Base-by-base conservation (phyloP, 2,113 vertebrate genomes). In the Petaurus breviceps region DNA sequence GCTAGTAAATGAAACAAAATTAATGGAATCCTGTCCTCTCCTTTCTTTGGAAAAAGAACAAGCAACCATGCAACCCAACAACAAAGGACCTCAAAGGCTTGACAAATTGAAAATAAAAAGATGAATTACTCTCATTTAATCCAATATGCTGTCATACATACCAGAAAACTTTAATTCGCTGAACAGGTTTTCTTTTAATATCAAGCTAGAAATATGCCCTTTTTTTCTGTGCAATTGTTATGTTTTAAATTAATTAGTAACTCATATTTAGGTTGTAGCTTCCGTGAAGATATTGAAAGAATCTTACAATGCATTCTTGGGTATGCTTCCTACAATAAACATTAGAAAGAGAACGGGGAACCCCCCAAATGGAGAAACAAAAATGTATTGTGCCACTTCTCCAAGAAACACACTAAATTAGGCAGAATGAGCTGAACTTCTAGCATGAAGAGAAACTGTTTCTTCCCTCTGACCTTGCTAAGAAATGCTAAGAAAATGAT, bases 211-310 rank as follows among this genome's bases (percentile, higher is more conserved):
- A 84, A 84, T n/a, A 7, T 55, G 95, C 9, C n/a, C n/a, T 61
- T 31, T 90, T 92, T 37, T 68, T 77, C 94, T 93, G 92, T 92
- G 89, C 91, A 97, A 95, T 89, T 96, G 95, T 93, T 96, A 92
- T 96, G 95, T 96, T 96, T 96, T 94, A 95, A 93, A 94, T 95
- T 98, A 97, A 98, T 97, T 96, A 97, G 93, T 93, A 96, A 52
- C 92, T 97, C 51, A 6, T 92, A 93, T 93, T 92, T 97, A 96
- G 91, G 84, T 28, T n/a, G 37, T 92, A 93, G 16, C 61, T 95
- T 96, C 93, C 96, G 94, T 96, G 93, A 89, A 96, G 49, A 89
- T 92, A 89, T 52, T 96, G 49, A 50, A 31, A 89, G 47, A 28
- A 11, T 61, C 61, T 68, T 51, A 49, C 16, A 53, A 92, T 68